These are phyloP conservation scores for Drosophila nigromelanica DNA, from an alignment of 1,140 invertebrate genomes.

Conservation along the genomic window DNA sequence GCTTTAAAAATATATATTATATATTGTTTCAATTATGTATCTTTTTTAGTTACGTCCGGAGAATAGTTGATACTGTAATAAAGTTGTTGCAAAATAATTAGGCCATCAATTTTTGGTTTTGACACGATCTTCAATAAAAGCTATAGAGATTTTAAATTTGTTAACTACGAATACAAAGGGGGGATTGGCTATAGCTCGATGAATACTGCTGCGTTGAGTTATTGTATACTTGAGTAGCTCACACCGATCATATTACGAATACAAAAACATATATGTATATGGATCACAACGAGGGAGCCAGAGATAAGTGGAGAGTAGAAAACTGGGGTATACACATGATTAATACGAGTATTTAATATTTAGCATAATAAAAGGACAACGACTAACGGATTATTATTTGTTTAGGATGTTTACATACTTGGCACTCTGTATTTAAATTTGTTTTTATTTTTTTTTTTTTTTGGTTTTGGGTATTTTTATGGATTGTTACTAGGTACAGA, in stretches of 20 bases:
- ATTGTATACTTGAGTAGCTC: slow-evolving; percentile 15
- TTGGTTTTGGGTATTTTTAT: background rate
- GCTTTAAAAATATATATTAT: slow-evolving; percentile 67
- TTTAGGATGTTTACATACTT: slow-evolving; percentile 36
- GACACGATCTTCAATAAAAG: slow-evolving; percentile 62
- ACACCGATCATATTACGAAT: slow-evolving; percentile 51
- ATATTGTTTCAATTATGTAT: slow-evolving; percentile 35
- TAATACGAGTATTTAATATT: slow-evolving; percentile 25
- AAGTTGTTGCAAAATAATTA: slow-evolving; percentile 81
- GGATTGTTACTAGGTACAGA: slow-evolving; percentile 33
- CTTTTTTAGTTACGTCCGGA: slow-evolving; percentile 77
- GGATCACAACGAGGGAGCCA: slow-evolving; percentile 42
- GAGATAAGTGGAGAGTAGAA: slow-evolving; percentile 16
- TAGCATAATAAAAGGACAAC: slow-evolving; percentile 31
- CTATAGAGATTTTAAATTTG: slow-evolving; percentile 25
- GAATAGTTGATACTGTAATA: slow-evolving; percentile 82
- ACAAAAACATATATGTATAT: slow-evolving; percentile 39
- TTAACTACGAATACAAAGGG: slow-evolving; percentile 20
- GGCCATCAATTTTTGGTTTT: slow-evolving; percentile 65
- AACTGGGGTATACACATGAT: slow-evolving; percentile 31
- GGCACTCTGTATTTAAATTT: slow-evolving; percentile 23
- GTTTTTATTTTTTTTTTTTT: background rate
- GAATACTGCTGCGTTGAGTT: slow-evolving; percentile 11
- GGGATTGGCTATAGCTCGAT: slow-evolving; percentile 12
- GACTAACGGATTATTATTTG: slow-evolving; percentile 27